These are phyloP conservation scores for Bombus vancouverensis DNA, from an alignment of 1,140 invertebrate genomes.

Conservation along the genomic window DNA sequence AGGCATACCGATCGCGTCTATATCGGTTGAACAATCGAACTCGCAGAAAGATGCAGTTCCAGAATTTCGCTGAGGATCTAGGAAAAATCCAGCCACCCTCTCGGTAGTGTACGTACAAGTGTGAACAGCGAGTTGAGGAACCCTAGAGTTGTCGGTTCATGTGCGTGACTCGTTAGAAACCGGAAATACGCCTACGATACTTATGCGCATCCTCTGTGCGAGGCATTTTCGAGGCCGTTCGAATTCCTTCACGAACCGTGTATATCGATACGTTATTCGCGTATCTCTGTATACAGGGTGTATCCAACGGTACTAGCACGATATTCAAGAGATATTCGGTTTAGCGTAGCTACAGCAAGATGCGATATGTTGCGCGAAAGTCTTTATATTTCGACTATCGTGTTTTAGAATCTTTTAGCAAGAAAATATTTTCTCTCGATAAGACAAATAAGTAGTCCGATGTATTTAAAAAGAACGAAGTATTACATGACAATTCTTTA, in stretches of 20 bases:
- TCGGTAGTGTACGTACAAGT: constrained; percentile 69
- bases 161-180: constrained; percentile 19
- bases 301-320: neutral
- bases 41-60: neutral
- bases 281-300: neutral
- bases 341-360: neutral
- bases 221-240: constrained; percentile 7
- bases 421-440: no score
- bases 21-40: neutral
- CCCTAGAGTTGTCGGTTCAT: constrained; percentile 63
- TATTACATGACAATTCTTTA: no score
- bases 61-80: constrained; percentile 65
- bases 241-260: constrained; percentile 27
- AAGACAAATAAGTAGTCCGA: no score
- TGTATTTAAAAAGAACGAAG: no score
- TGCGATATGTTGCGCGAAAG: fast-evolving
- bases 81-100: constrained; percentile 73
- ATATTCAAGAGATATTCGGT: neutral
- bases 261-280: constrained; percentile 29
- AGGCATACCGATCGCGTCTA: no score
- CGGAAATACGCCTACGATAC: constrained; percentile 10
- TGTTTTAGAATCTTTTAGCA: no score
- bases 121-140: constrained; percentile 70
- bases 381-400: no score
- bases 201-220: constrained; percentile 13